Evolutionary conservation across 2,113 vertebrate genomes (phyloP).

Genomic region (Amblyopsis rosae): DNA sequence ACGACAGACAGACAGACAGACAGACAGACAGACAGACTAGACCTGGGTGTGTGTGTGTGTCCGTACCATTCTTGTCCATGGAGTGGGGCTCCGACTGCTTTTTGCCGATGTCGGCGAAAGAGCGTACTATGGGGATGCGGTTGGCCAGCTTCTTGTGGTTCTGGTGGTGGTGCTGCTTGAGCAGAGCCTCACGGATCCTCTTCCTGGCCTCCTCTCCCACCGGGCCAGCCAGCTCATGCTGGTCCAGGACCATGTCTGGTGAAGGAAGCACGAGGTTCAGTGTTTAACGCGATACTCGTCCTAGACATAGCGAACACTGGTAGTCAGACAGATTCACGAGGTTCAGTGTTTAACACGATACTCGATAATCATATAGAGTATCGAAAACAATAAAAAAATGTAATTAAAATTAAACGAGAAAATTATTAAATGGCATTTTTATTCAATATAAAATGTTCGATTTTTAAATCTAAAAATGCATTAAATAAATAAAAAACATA

Average conservation of each 20-base stretch:
- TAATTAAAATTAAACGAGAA: no score
- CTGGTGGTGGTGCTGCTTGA: constrained; percentile 98
- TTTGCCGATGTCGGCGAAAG: constrained; percentile 98
- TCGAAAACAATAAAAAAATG: no score
- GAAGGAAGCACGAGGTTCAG: not conserved
- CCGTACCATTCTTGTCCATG: constrained; percentile 99
- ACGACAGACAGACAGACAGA: constrained; percentile 4
- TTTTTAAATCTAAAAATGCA: not conserved
- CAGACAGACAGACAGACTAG: constrained; percentile 1
- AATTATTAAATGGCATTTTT: no score
- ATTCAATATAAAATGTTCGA: no score
- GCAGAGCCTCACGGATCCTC: constrained; percentile 90
- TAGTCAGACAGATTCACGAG: no score
- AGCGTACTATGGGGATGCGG: constrained; percentile 96
- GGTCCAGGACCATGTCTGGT: constrained; percentile 97
- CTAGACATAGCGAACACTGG: not conserved
- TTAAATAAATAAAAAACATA: not conserved
- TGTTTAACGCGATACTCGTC: no score
- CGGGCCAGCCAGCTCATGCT: constrained; percentile 87
- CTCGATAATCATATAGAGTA: no score
- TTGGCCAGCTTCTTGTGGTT: constrained; percentile 98
- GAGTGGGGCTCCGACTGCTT: constrained; percentile 98
- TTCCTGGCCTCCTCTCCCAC: constrained; percentile 89
- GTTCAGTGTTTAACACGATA: no score
- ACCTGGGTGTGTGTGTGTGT: not conserved